Base-by-base conservation (phyloP, 2,888 invertebrate genomes). In the Osmoderma eremita region DNA sequence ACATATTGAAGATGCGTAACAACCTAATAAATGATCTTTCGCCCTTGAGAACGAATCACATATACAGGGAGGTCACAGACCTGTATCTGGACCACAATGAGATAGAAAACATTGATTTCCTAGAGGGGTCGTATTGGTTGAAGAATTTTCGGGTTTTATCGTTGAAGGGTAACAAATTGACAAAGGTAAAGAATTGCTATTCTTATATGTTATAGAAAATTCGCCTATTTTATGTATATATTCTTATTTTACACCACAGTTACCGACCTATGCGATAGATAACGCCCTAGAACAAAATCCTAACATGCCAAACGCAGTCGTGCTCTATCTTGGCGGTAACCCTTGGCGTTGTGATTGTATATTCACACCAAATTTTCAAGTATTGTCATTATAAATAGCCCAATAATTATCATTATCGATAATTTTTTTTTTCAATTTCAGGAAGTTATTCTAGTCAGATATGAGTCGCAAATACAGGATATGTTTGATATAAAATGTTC, bases 271-370 rank as follows among this genome's bases (percentile, higher is more conserved):
- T 79, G 92, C 91, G 0, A 82, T 94, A 70, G 92, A 93, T 75
- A 91, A 93, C 77, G 92, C 91, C 0, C 85, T 94, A 22, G 87
- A 90, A 74, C 87, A 87, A 56, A 94, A 93, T 79, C 84, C 85
- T 53, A 90, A 91, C 75, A 94, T 92, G 82, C 86, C 86, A 45
- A 88, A 90, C 73, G 90, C 90, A 41, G 88, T 88, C 75, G 84
- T 89, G 65, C 82, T 94, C 30, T 88, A 86, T 75, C 83, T 94
- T 0, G 91, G 92, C 0, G 84, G 86, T 70, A 94, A 94, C 81
- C 92, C 93, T 0, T 94, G 93, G 93, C 84, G 88, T 22, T 94
- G 94, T 77, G 91, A 93, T 75, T 94, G 94, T 73, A 87, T 87
- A 71, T 93, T 91, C 79, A 90, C 91, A 3, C 92, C 93, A 48